These are phyloP conservation scores for Nothobranchius kuhntae DNA, from an alignment of 2,113 vertebrate genomes.

Conservation along the genomic window DNA sequence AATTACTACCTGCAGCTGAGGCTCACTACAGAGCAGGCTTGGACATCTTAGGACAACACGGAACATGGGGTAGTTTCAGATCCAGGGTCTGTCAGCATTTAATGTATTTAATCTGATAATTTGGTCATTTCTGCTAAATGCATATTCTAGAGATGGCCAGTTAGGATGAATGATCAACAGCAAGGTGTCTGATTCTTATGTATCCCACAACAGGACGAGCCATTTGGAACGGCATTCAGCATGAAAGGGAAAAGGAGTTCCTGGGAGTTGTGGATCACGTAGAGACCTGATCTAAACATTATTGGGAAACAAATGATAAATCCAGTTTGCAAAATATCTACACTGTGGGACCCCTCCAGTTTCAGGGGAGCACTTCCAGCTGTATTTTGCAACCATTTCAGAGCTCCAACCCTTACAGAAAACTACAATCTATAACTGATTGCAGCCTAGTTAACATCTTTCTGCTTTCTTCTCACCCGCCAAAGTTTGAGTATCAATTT, in stretches of 20 bases:
- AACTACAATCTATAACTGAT: constrained; percentile 23
- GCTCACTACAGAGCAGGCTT: constrained; percentile 41
- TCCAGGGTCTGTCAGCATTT: constrained; percentile 17
- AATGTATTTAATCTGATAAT: constrained; percentile 18
- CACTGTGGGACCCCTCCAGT: constrained; percentile 19
- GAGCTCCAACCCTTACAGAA: constrained; percentile 8
- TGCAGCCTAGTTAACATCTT: constrained; percentile 14
- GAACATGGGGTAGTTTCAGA: constrained; percentile 34
- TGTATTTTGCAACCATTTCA: constrained; percentile 23
- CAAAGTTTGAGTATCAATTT: constrained; percentile 1
- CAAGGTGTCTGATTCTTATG: too few relatives aligned
- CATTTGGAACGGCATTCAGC: too few relatives aligned
- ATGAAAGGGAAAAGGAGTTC: too few relatives aligned
- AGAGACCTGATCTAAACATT: too few relatives aligned
- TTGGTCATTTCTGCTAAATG: constrained; percentile 4
- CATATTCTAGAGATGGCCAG: not conserved
- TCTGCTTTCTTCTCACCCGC: not conserved
- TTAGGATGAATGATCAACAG: not conserved
- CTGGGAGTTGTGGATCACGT: too few relatives aligned
- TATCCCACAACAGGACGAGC: too few relatives aligned
- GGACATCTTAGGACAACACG: constrained; percentile 63
- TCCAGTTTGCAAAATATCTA: too few relatives aligned
- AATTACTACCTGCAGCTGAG: constrained; percentile 86
- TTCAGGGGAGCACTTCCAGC: constrained; percentile 21
- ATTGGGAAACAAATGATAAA: too few relatives aligned